Base-by-base conservation (phyloP, 2,113 vertebrate species). In the Aix galericulata region DNA sequence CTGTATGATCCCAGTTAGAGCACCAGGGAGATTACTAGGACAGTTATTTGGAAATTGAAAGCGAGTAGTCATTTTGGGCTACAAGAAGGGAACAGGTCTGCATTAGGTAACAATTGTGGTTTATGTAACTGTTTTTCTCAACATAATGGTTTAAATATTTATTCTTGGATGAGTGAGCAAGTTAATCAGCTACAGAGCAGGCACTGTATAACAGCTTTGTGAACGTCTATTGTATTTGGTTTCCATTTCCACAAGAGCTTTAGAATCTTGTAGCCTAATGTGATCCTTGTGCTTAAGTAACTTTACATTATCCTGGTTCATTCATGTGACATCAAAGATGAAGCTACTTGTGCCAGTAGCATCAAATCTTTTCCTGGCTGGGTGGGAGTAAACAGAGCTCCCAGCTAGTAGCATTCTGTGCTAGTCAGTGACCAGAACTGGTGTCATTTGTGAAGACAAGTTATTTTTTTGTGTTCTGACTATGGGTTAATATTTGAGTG, bases 131-230 rank as follows among this genome's bases (percentile, higher is more conserved):
- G 56, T 83, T 93, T 81, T 86, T 93, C 66, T 93, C 64, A 40
- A 8, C 3, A 2, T 88, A 86, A 91, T 86, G 83, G 82, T 85
- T 96, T 22, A 94, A 60, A 56, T 71, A 50, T 91, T 94, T 91
- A 85, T 91, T 79, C 82, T 89, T 91, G 86, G 25, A 34, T 73
- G 60, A 93, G 44, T 9, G 48, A 83, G 53, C 38, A 82, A 74
- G 93, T 90, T 95, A 94, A 94, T 94, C 76, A 93, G 42, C 77
- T 89, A 91, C 89, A 93, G 89, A 91, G 60, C 44, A 74, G 60
- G 31, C 44, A 56, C 23, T 55, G 20, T 86, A 42, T 81, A 86
- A 73, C 59, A 89, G 85, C 68, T 89, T 68, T 44, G 73, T 86
- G 83, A 83, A 81, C 58, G 40, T 36, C 34, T 81, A 6, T 76